Evolutionary conservation across 1,140 invertebrate genomes (phyloP).

Genomic region (Eulimnadia texana): DNA sequence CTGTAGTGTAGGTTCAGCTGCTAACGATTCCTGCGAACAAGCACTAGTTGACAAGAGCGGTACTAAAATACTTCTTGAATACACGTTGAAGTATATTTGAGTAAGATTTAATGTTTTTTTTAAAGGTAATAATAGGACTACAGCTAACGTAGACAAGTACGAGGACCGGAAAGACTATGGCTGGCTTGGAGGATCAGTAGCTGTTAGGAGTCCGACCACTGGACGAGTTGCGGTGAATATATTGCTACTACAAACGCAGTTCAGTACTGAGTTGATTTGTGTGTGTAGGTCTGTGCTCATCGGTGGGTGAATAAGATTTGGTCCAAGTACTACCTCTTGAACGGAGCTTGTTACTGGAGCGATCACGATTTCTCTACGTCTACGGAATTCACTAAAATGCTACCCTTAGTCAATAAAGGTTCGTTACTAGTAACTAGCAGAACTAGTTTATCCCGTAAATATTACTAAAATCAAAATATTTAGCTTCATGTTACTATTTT

Average conservation of each 20-base stretch:
- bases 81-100: not conserved
- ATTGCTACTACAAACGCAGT: not conserved
- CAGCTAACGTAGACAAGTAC: not conserved
- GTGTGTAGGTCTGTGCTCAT: constrained; percentile 24
- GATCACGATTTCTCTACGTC: not conserved
- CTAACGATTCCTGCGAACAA: not conserved
- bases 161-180: constrained; percentile 19
- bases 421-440: too few relatives aligned
- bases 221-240: constrained; percentile 16
- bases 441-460: too few relatives aligned
- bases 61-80: not conserved
- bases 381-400: constrained; percentile 2
- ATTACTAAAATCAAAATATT: not conserved
- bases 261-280: not conserved
- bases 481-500: not conserved
- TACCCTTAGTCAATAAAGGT: constrained; percentile 5
- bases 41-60: not conserved
- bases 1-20: not conserved
- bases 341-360: constrained; percentile 24
- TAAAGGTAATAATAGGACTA: not conserved
- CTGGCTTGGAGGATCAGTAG: constrained; percentile 21
- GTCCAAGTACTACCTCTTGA: constrained; percentile 19
- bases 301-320: constrained; percentile 24
- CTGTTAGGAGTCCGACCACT: constrained; percentile 12
- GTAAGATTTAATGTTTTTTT: not conserved